Percentiles rank a stretch among this genome's conserved stretches.
phyloP scores from a whole-genome alignment of 2,888 invertebrate genomes.

The Tortrix viridana region DNA sequence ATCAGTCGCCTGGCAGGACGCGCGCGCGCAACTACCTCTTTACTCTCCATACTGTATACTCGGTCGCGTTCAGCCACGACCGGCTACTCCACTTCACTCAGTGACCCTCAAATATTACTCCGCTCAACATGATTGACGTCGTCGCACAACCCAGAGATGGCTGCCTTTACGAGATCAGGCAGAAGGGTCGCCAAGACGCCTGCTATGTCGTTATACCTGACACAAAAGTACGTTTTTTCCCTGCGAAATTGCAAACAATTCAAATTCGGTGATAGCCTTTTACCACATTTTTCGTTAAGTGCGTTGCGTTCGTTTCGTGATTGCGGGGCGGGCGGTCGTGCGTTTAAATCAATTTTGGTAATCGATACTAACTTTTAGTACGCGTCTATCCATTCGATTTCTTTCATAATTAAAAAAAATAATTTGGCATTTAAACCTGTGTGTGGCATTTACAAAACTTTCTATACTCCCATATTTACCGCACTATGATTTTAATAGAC shows the following conservation, averaged over 20 bases:
- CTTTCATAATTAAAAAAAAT: not conserved
- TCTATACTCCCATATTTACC: not conserved
- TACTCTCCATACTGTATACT: slow-evolving; percentile 50
- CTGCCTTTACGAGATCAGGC: slow-evolving; percentile 87
- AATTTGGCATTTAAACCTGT: not conserved
- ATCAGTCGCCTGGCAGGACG: slow-evolving; percentile 85
- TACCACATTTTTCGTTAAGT: slow-evolving; percentile 35
- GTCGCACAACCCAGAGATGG: slow-evolving; percentile 68
- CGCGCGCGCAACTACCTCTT: slow-evolving; percentile 57
- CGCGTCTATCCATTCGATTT: not conserved
- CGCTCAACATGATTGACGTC: slow-evolving; percentile 44
- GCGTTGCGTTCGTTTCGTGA: slow-evolving; percentile 32
- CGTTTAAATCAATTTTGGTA: slow-evolving; percentile 38
- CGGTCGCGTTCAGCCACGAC: slow-evolving; percentile 51
- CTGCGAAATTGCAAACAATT: slow-evolving; percentile 30
- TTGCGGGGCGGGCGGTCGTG: slow-evolving; percentile 35
- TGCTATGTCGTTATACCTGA: slow-evolving; percentile 89
- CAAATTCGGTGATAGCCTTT: slow-evolving; percentile 20
- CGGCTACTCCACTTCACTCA: slow-evolving; percentile 52
- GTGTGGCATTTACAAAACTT: not conserved
- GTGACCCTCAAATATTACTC: slow-evolving; percentile 58
- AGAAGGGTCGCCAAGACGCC: slow-evolving; percentile 86
- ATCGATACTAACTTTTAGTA: slow-evolving; percentile 16
- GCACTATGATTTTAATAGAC: not conserved
- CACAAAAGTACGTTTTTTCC: slow-evolving; percentile 84